phyloP scores from a whole-genome alignment of 2,888 invertebrate species.

The Eristalinus sepulchralis region DNA sequence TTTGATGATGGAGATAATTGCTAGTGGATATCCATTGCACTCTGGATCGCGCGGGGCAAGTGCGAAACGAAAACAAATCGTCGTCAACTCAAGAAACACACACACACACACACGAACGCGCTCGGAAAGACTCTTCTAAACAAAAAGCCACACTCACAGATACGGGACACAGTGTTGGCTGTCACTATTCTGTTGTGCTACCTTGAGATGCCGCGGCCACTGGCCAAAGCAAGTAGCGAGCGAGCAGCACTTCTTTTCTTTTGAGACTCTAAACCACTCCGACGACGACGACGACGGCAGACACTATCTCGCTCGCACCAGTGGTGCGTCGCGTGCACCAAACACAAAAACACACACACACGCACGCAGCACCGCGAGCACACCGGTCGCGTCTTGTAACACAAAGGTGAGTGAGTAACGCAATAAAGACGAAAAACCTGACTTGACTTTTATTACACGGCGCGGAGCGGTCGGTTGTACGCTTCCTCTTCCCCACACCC shows the following conservation, averaged over 20 bases:
- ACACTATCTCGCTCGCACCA: conserved; percentile 57
- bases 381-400: conserved; percentile 58
- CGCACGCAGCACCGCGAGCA: too few relatives aligned
- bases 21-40: neutral
- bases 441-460: conserved; percentile 68
- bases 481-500: conserved; percentile 27
- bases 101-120: neutral
- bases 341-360: neutral
- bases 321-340: neutral
- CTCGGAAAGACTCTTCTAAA: neutral
- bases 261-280: conserved; percentile 30
- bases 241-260: conserved; percentile 61
- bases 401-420: conserved; percentile 57
- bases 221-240: conserved; percentile 21
- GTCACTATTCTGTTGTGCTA: conserved; percentile 37
- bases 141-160: neutral
- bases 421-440: conserved; percentile 65
- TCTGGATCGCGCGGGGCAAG: neutral
- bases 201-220: conserved; percentile 20
- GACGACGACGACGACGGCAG: conserved; percentile 17
- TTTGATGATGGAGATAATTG: neutral
- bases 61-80: conserved; percentile 46
- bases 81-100: conserved; percentile 29
- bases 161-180: neutral
- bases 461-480: conserved; percentile 32